Conservation (phyloP, 2,797 vertebrate genomes). For the Hephaestus fuliginosus region DNA sequence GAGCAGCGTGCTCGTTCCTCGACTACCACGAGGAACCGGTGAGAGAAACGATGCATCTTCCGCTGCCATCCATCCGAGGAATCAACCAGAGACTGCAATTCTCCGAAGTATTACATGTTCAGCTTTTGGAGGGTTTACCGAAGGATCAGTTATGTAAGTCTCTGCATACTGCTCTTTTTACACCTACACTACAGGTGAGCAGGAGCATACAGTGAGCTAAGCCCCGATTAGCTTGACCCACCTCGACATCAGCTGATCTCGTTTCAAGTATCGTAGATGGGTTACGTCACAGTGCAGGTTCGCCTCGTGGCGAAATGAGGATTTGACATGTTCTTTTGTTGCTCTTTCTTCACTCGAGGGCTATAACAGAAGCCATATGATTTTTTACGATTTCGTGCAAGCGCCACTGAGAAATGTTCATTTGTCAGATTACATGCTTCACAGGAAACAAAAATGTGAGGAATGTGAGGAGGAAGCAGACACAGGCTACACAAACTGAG, state of each 20-base stretch:
- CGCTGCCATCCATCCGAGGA: constrained; percentile 27
- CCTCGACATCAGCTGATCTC: constrained; percentile 26
- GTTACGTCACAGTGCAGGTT: constrained; percentile 12
- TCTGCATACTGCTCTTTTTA: constrained; percentile 46
- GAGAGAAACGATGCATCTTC: constrained; percentile 36
- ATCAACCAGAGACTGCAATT: constrained; percentile 31
- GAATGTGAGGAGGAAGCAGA: background rate
- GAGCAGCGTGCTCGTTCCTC: background rate
- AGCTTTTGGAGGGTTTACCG: constrained; percentile 42
- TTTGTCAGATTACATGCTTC: background rate
- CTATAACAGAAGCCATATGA: background rate
- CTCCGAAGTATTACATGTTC: constrained; percentile 44
- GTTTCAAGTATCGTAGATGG: background rate
- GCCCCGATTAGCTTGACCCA: constrained; percentile 32
- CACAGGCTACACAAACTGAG: background rate
- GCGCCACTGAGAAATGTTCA: background rate
- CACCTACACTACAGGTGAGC: constrained; percentile 32
- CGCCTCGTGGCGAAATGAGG: background rate
- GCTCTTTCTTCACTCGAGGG: background rate
- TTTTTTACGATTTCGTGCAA: background rate
- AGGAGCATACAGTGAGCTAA: constrained; percentile 13
- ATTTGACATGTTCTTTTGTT: background rate
- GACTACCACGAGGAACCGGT: background rate
- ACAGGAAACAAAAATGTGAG: background rate
- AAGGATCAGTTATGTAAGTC: constrained; percentile 41